These are phyloP conservation scores for Drosophila mercatorum DNA, from an alignment of 2,888 invertebrate genomes.

Conservation along the genomic window DNA sequence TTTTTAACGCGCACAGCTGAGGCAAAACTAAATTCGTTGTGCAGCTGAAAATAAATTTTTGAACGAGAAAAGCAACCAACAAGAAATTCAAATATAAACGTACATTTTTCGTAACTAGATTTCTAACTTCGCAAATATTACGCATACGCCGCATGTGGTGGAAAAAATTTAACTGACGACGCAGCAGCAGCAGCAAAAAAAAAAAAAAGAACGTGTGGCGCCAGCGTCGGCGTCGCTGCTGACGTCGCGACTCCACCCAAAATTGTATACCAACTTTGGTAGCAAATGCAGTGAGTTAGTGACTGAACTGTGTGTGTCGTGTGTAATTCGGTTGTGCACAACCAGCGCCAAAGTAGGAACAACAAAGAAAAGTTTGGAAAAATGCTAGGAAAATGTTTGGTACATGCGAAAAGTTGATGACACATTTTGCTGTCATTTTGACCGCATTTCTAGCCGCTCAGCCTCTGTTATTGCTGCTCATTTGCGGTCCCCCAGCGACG, in stretches of 20 bases:
- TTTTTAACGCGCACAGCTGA: slow-evolving; percentile 82
- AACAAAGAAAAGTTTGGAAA: slow-evolving; percentile 72
- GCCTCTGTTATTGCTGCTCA: slow-evolving; percentile 79
- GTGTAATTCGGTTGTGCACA: slow-evolving; percentile 18
- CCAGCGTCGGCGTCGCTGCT: slow-evolving; percentile 60
- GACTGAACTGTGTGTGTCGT: slow-evolving; percentile 1
- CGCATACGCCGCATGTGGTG: slow-evolving; percentile 63
- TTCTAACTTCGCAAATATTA: slow-evolving; percentile 37
- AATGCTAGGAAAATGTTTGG: slow-evolving; percentile 84
- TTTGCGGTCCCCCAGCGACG: slow-evolving; percentile 69
- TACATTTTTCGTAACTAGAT: background rate
- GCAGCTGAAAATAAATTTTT: slow-evolving; percentile 63
- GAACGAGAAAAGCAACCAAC: slow-evolving; percentile 37
- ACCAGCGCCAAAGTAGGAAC: slow-evolving; percentile 14
- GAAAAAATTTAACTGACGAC: slow-evolving; percentile 32
- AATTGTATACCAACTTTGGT: slow-evolving; percentile 69
- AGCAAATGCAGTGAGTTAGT: slow-evolving; percentile 22
- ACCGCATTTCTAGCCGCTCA: slow-evolving; percentile 83
- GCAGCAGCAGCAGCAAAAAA: background rate
- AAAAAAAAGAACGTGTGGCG: slow-evolving; percentile 42
- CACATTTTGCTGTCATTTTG: slow-evolving; percentile 83
- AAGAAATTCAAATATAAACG: slow-evolving; percentile 4
- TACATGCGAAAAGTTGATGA: slow-evolving; percentile 84
- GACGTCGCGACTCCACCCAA: slow-evolving; percentile 76
- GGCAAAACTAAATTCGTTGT: slow-evolving; percentile 58